These are phyloP conservation scores for Bombus breviceps DNA, from an alignment of 1,140 invertebrate genomes.

Conservation along the genomic window DNA sequence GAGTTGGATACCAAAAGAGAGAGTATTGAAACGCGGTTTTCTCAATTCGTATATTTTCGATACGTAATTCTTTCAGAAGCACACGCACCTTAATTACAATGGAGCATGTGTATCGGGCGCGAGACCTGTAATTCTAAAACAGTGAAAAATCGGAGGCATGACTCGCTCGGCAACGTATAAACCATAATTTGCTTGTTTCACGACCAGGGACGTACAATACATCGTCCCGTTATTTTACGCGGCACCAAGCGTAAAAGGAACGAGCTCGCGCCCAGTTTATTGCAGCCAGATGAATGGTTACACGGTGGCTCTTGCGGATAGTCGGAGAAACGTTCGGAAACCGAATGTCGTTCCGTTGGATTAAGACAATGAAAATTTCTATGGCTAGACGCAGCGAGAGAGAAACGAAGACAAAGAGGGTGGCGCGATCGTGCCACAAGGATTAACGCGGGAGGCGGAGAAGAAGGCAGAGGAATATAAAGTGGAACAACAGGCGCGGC, in stretches of 20 bases:
- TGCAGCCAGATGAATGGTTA: slow-evolving; percentile 5
- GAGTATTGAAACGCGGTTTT: background rate
- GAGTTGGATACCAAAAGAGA: background rate
- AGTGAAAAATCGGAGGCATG: background rate
- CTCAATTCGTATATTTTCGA: background rate
- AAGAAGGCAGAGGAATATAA: slow-evolving; percentile 30
- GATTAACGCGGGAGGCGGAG: too few species aligned
- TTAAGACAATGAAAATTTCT: slow-evolving; percentile 15
- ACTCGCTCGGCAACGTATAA: background rate
- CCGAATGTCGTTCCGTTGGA: background rate
- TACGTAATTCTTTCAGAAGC: background rate
- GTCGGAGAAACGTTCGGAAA: background rate
- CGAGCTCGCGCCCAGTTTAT: background rate
- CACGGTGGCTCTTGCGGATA: background rate
- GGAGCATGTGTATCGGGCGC: background rate
- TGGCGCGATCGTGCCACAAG: background rate
- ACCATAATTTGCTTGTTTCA: slow-evolving; percentile 11
- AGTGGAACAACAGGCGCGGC: slow-evolving; percentile 37
- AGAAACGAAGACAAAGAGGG: background rate
- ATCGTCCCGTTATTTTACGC: background rate
- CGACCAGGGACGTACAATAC: background rate
- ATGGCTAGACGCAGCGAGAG: background rate
- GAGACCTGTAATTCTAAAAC: background rate
- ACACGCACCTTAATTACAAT: background rate
- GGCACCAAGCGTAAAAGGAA: background rate